Conservation (phyloP, 2,113 vertebrate species). For the Ondatra zibethicus region DNA sequence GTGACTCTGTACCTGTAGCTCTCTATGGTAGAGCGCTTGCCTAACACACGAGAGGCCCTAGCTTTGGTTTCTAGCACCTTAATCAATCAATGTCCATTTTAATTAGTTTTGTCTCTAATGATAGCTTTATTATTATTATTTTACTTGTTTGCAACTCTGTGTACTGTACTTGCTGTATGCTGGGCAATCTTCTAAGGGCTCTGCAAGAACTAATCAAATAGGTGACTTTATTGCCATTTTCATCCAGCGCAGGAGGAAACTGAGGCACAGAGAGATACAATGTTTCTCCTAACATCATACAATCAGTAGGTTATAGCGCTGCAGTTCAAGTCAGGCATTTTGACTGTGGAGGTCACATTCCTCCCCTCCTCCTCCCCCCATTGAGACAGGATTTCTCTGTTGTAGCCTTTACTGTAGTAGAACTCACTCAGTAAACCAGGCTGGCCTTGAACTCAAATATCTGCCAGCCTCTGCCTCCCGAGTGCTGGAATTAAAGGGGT, state of each 20-base stretch:
- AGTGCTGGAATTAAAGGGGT: neutral
- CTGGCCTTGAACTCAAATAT: neutral
- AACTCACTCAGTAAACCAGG: neutral
- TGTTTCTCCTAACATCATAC: neutral
- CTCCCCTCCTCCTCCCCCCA: too few relatives aligned
- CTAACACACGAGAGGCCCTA: neutral
- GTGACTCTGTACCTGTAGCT: neutral
- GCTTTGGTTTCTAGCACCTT: neutral
- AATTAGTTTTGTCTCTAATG: neutral
- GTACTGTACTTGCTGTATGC: neutral
- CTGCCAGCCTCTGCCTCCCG: neutral
- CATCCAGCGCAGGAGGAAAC: neutral
- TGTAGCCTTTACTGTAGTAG: neutral
- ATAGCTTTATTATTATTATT: constrained; percentile 14
- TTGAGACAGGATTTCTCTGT: neutral
- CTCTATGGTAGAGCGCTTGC: neutral
- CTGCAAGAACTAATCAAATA: constrained; percentile 9
- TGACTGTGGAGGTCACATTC: neutral
- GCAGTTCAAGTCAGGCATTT: neutral
- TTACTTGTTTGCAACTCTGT: neutral
- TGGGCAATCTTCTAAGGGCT: neutral
- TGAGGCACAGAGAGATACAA: neutral
- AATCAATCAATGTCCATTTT: too few relatives aligned
- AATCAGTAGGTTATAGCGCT: neutral
- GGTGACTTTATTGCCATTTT: neutral